Conservation (phyloP, 1,140 invertebrate genomes). For the Chymomyza costata region DNA sequence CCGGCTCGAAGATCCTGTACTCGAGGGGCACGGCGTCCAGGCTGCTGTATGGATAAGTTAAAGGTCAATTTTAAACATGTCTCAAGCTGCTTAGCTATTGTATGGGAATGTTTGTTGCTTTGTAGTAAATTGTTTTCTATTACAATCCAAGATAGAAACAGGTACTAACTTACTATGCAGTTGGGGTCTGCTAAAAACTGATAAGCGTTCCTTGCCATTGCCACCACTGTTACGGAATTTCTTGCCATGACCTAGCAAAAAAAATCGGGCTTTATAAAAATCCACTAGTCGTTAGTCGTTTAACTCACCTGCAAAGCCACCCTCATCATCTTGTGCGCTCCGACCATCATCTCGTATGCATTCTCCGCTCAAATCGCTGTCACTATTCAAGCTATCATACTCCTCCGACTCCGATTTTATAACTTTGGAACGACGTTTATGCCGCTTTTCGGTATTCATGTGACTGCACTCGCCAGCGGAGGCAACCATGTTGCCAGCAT, state of each 20-base stretch:
- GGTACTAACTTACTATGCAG: constrained; percentile 81
- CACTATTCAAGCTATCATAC: constrained; percentile 79
- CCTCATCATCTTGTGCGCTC: constrained; percentile 75
- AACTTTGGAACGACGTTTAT: constrained; percentile 44
- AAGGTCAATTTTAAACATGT: not conserved
- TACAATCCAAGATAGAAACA: constrained; percentile 15
- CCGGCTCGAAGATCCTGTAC: constrained; percentile 57
- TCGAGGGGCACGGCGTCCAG: constrained; percentile 55
- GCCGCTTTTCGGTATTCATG: constrained; percentile 46
- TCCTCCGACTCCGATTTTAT: constrained; percentile 79
- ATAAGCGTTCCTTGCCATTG: constrained; percentile 48
- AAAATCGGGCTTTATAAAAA: no score
- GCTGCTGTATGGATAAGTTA: constrained; percentile 30
- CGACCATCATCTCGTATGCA: constrained; percentile 59
- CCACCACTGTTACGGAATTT: constrained; percentile 36
- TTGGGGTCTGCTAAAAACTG: constrained; percentile 76
- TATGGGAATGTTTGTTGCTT: no score
- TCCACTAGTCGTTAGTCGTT: no score
- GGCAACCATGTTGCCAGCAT: constrained; percentile 20
- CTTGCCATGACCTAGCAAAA: constrained; percentile 37
- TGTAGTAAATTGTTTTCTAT: no score
- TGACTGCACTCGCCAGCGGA: constrained; percentile 37
- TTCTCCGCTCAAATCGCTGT: constrained; percentile 76
- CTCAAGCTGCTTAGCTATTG: no score
- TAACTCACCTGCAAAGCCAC: constrained; percentile 54